Base-by-base conservation (phyloP, 2,113 vertebrate species). In the Phaetusa simplex region DNA sequence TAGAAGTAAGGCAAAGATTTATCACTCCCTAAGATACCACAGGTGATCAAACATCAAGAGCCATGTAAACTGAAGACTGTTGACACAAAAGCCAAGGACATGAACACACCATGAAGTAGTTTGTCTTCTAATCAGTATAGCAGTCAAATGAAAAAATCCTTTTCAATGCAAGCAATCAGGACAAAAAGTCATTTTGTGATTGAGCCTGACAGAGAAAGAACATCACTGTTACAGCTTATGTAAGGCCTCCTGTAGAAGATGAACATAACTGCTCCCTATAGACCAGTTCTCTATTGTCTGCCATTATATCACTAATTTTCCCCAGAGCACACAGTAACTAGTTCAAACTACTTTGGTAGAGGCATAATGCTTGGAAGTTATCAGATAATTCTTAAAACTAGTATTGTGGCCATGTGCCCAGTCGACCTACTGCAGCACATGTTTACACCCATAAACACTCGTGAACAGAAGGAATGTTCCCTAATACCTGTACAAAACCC, bases 361-460 rank as follows among this genome's bases (percentile, higher is more conserved):
- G 18, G 17, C 10, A 32, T 42, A 83, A 52, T 45, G 29, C 55
- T 67, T 74, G 17, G 24, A 59, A 85, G 52, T 55, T 66, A 84
- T 8, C 59, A 52, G 47, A 42, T n/a, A 53, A 11, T 88, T 18
- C n/a, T 62, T 64, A 30, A 34, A 30, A 56, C 11, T 22, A 82
- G 36, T 40, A 90, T 85, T 91, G 7, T 79, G 70, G 66, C 66
- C 53, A 32, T 2, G 3, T 32, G 49, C 34, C 40, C 53, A 64
- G 43, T 5, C 0, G 0, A 65, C 24, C 55, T 84, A 34, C 38
- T 20, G 24, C 55, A 73, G 50, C 67, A 50, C 0, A 0, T 14
- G 40, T 45, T 90, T 49, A 69, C 16, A 82, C 11, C 14, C 38
- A 26, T 11, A 38, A 55, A 55, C 2, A 50, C 12, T 50, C 42